Base-by-base conservation (phyloP, 2,888 invertebrate species). In the Anticlea derivata region DNA sequence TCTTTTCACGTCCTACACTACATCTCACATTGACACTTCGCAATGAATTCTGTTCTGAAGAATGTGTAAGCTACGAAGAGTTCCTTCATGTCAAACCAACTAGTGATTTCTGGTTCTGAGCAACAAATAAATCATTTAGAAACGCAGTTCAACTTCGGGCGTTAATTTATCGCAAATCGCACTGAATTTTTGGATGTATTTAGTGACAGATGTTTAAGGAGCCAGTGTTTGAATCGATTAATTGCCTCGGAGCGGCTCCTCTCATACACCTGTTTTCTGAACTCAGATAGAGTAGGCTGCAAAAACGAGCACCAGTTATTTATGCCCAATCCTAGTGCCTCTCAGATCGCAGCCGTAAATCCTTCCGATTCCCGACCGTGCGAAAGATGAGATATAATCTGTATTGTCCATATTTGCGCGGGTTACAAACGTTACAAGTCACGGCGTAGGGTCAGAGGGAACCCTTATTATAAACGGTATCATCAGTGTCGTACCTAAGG, bases 341-440 rank as follows among this genome's bases (percentile, higher is more conserved):
- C 63, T 66, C 62, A 68, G 70, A 74, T 73, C 66, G 68, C 65
- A 58, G 59, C 63, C 56, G 68, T 70, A 71, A 72, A 72, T 70
- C 68, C 58, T 60, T 61, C 60, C 66, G 68, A 71, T 70, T 65
- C 57, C 64, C 66, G 67, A 78, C 74, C 83, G 83, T 83, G 83
- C 76, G 83, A 82, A 83, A 73, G 70, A 61, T 57, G 48, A 70
- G 82, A 82, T 83, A 80, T 66, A 66, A 82, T 83, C 83, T 70
- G 66, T 57, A 65, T 63, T 65, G 74, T 68, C 83, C 80, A 75
- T 83, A 83, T 80, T 81, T 75, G 80, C 75, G 57, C 63, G 59
- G 66, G 66, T 74, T 41, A 41, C 31, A 33, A n/a, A 31, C 31
- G 13, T 31, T 73, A 70, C 70, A 55, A 68, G 66, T 74, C 72